phyloP scores from a whole-genome alignment of 2,113 vertebrate species.

The Xiphophorus maculatus region DNA sequence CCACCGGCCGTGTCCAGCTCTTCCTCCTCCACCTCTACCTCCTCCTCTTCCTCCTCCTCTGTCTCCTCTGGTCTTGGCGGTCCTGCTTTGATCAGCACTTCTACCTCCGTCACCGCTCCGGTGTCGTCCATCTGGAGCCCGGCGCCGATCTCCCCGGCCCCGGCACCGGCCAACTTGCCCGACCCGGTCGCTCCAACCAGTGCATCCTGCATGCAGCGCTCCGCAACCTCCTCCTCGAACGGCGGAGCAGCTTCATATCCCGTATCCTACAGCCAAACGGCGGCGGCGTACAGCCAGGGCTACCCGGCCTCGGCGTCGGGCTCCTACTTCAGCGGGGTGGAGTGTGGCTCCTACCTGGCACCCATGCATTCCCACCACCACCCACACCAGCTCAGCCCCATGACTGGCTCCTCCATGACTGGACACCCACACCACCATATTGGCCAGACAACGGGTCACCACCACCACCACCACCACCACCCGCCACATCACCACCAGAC shows the following conservation, averaged over 20 bases:
- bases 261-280: slow-evolving; percentile 89
- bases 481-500: slow-evolving; percentile 89
- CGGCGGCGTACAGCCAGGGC: slow-evolving; percentile 88
- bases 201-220: slow-evolving; percentile 94
- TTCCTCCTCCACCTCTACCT: slow-evolving; percentile 79
- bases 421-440: slow-evolving; percentile 87
- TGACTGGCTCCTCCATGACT: slow-evolving; percentile 87
- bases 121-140: slow-evolving; percentile 96
- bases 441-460: slow-evolving; percentile 83
- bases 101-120: slow-evolving; percentile 84
- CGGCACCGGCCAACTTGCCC: slow-evolving; percentile 78
- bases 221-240: slow-evolving; percentile 55
- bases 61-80: slow-evolving; percentile 48
- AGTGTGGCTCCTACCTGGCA: slow-evolving; percentile 92
- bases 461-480: slow-evolving; percentile 90
- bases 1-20: slow-evolving; percentile 88
- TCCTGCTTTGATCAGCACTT: slow-evolving; percentile 69
- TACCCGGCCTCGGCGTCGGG: slow-evolving; percentile 84
- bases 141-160: slow-evolving; percentile 90
- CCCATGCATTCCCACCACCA: slow-evolving; percentile 95
- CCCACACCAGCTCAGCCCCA: slow-evolving; percentile 93
- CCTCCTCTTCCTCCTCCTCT: slow-evolving; percentile 80
- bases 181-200: slow-evolving; percentile 83
- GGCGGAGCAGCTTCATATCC: slow-evolving; percentile 84
- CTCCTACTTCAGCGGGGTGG: slow-evolving; percentile 93